These are phyloP conservation scores for Nemotelus nigrinus DNA, from an alignment of 2,888 invertebrate genomes.

Conservation along the genomic window DNA sequence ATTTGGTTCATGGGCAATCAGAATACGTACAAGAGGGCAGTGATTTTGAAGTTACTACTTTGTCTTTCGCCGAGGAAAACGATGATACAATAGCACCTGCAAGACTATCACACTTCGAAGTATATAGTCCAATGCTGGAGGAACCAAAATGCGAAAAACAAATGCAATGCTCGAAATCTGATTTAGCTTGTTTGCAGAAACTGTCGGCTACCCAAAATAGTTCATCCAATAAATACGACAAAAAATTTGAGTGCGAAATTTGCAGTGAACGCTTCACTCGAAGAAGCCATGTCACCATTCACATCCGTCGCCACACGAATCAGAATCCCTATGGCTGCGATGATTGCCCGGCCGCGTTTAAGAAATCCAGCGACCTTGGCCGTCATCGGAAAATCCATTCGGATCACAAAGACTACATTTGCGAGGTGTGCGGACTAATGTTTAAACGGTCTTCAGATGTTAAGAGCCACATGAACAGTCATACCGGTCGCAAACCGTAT, in stretches of 20 bases:
- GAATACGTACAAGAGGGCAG: too few species aligned
- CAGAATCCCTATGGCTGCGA: conserved; percentile 67
- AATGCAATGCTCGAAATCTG: conserved; percentile 54
- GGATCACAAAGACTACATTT: conserved; percentile 57
- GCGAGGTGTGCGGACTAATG: conserved; percentile 55
- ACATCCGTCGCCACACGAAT: conserved; percentile 67
- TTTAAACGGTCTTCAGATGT: conserved; percentile 59
- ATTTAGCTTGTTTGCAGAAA: conserved; percentile 51
- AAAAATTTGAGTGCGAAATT: conserved; percentile 60
- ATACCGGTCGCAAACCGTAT: conserved; percentile 57
- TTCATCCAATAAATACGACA: conserved; percentile 61
- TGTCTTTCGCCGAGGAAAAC: too few species aligned
- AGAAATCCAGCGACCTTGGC: conserved; percentile 57
- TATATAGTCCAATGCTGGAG: background rate
- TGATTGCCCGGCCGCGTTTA: conserved; percentile 63
- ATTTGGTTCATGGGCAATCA: background rate
- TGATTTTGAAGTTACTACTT: too few species aligned
- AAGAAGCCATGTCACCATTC: conserved; percentile 65
- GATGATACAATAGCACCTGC: too few species aligned
- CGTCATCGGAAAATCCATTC: conserved; percentile 58
- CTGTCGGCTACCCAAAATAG: conserved; percentile 59
- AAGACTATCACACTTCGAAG: background rate
- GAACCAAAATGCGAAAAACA: background rate
- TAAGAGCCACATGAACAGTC: conserved; percentile 57
- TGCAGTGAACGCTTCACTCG: conserved; percentile 64